These are phyloP conservation scores for Pterostichus madidus DNA, from an alignment of 2,888 invertebrate species.

Conservation along the genomic window DNA sequence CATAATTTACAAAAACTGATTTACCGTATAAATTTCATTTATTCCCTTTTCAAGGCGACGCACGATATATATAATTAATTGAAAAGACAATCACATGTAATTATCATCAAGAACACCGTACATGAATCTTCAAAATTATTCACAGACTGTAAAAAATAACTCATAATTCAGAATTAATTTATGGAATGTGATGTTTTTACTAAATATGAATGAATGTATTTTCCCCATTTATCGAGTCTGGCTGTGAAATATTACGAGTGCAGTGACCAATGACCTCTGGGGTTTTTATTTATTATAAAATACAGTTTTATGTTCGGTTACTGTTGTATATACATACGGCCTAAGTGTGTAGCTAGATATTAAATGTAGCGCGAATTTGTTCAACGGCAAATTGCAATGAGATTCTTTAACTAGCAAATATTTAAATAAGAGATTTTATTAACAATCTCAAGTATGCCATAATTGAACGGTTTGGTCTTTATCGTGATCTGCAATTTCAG, in stretches of 20 bases:
- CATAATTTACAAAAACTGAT: too few species aligned
- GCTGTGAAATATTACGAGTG: conserved; percentile 37
- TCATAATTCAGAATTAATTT: conserved; percentile 17
- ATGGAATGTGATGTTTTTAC: conserved; percentile 34
- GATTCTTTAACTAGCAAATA: conserved; percentile 37
- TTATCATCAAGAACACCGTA: conserved; percentile 15
- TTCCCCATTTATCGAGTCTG: conserved; percentile 21
- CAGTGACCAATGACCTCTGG: background rate
- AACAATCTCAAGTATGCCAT: too few species aligned
- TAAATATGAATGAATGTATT: conserved; percentile 16
- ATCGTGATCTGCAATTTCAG: too few species aligned
- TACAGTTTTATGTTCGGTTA: conserved; percentile 53
- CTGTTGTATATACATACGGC: conserved; percentile 39
- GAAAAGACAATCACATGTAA: conserved; percentile 45
- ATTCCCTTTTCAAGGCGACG: too few species aligned
- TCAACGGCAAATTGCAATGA: conserved; percentile 6
- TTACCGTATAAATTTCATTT: too few species aligned
- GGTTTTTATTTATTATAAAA: conserved; percentile 49
- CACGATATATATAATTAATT: background rate
- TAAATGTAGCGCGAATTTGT: conserved; percentile 34
- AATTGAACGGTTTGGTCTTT: too few species aligned
- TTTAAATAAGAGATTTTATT: background rate
- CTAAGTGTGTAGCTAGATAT: conserved; percentile 52
- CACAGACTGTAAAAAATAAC: conserved; percentile 7
- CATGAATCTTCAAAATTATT: conserved; percentile 13